phyloP scores from a whole-genome alignment of 2,797 vertebrate species.

The Sebastes itinus region DNA sequence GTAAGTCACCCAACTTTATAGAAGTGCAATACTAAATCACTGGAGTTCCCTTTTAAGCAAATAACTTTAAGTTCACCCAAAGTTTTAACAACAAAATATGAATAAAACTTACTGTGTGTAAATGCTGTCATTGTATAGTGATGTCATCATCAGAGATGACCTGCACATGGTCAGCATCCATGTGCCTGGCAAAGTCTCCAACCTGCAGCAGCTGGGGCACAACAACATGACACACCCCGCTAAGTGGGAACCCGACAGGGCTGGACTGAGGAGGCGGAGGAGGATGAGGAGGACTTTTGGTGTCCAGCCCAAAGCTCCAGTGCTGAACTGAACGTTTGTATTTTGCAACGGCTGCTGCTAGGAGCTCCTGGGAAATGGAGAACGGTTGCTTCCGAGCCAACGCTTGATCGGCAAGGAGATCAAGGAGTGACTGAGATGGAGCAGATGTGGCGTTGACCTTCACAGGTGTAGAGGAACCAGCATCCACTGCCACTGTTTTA shows the following conservation, averaged over 20 bases:
- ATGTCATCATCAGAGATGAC: constrained; percentile 26
- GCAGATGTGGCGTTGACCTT: neutral
- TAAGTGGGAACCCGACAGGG: constrained; percentile 43
- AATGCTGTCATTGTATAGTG: neutral
- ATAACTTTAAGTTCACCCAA: neutral
- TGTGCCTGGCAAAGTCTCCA: neutral
- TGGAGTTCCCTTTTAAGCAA: neutral
- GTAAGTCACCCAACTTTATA: neutral
- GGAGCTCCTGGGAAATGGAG: constrained; percentile 33
- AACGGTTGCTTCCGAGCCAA: constrained; percentile 76
- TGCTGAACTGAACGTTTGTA: constrained; percentile 26
- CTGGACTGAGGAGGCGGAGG: constrained; percentile 64
- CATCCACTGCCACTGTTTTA: constrained; percentile 31
- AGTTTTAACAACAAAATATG: neutral
- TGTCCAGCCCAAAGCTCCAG: constrained; percentile 14
- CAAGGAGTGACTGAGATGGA: constrained; percentile 80
- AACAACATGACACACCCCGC: neutral
- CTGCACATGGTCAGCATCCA: neutral
- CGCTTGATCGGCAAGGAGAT: constrained; percentile 86
- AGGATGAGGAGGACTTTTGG: constrained; percentile 32
- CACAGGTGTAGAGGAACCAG: constrained; percentile 60
- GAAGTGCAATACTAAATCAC: neutral
- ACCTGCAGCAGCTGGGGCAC: constrained; percentile 20
- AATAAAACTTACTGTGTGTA: neutral
- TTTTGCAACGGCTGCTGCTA: constrained; percentile 37